Evolutionary conservation across 2,113 vertebrate genomes (phyloP), one percentile per base, ranked within the genome.

Genomic region (Gasterosteus aculeatus): DNA sequence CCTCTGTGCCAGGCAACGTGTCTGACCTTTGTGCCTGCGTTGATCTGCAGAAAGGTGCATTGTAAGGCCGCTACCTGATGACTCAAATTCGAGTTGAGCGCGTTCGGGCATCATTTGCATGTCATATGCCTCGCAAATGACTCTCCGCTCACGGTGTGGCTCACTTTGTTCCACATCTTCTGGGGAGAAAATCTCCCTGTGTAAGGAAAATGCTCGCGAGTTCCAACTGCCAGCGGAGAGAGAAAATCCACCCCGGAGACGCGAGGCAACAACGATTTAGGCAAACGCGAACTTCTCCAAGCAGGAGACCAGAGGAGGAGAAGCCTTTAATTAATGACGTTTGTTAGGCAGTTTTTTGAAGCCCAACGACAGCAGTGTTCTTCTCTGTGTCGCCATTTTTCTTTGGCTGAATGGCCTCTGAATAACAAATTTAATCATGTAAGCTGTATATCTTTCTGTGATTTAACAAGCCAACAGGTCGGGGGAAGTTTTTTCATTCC

Each of bases 111-210:
- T 82, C 49, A 88, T 92, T 93, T 91, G 74, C 91, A 90, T 93
- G 83, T 81, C 75, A 87, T 91, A 76, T 90, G 87, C 67, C 78
- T 92, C 91, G 91, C 91, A 93, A 94, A 93, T 90, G 2, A 69
- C 41, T 63, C 33, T 29, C 41, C 69, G 63, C 62, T 53, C 42
- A 80, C n/a, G 51, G 7, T 26, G 10, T 10, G 42, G 4, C 58
- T 65, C 67, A 75, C 41, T 72, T 70, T 42, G 72, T 3, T 64
- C 2, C 1, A 5, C 70, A 61, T 26, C 47, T 42, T 78, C 41
- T 59, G 1, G 29, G 65, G n/a, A 35, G 33, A 35, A 22, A 12
- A 14, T 22, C 35, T 61, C 1, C 4, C 1, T 18, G 47, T 29
- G 51, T n/a, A 33, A 53, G 0, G 1, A 22, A 49, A 46, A 14